phyloP scores from a whole-genome alignment of 2,797 vertebrate species.

The Periophthalmus magnuspinnatus region DNA sequence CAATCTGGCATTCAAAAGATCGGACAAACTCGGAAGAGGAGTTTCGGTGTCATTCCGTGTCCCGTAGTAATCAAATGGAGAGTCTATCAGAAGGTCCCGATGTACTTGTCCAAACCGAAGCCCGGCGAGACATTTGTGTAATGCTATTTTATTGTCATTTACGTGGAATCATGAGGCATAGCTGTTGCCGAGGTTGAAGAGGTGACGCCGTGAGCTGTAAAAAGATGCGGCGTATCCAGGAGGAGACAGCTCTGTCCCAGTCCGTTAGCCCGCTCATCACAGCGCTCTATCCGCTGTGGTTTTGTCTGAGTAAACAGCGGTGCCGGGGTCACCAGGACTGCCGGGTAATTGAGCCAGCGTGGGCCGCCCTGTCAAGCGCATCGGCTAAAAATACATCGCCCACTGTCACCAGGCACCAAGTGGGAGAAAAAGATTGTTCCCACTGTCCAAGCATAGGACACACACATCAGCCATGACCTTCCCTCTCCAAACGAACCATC shows the following conservation, averaged over 20 bases:
- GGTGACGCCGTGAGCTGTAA: conserved; percentile 63
- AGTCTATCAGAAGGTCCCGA: conserved; percentile 26
- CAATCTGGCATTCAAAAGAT: conserved; percentile 76
- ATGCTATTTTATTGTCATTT: conserved; percentile 70
- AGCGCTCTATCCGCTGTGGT: conserved; percentile 79
- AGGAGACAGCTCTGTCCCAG: conserved; percentile 74
- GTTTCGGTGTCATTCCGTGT: conserved; percentile 66
- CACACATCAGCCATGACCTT: conserved; percentile 86
- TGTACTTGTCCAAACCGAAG: conserved; percentile 48
- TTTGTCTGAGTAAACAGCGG: conserved; percentile 86
- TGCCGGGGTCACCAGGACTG: conserved; percentile 83
- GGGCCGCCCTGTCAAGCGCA: conserved; percentile 83
- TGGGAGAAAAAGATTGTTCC: conserved; percentile 88
- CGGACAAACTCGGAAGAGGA: conserved; percentile 59
- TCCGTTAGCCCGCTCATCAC: conserved; percentile 80
- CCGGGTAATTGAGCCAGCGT: conserved; percentile 88
- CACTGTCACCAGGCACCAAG: conserved; percentile 86
- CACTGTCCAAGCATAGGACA: conserved; percentile 80
- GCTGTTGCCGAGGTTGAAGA: conserved; percentile 51
- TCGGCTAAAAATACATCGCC: conserved; percentile 87
- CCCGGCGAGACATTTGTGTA: conserved; percentile 50
- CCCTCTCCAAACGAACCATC: conserved; percentile 82
- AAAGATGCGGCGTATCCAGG: conserved; percentile 52
- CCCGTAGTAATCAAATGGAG: conserved; percentile 65
- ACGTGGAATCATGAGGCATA: conserved; percentile 65